phyloP scores from a whole-genome alignment of 2,113 vertebrate species.

The Suricata suricatta region DNA sequence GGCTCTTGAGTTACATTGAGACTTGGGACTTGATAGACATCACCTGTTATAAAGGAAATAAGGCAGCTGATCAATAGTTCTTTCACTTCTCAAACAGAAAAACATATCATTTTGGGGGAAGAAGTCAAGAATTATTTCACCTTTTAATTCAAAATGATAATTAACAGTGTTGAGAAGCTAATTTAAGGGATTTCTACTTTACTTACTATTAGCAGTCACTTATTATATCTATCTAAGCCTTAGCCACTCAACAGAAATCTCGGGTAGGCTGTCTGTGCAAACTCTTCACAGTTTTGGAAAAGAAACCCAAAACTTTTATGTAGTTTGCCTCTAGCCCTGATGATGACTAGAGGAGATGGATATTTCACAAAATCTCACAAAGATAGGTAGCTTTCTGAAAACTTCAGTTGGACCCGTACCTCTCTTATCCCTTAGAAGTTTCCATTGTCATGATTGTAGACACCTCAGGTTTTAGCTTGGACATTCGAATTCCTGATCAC shows the following conservation, averaged over 20 bases:
- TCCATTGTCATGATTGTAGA: not conserved
- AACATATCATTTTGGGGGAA: not conserved
- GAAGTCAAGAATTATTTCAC: conserved; percentile 20
- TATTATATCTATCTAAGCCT: not conserved
- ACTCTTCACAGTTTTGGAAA: not conserved
- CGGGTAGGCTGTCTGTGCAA: not conserved
- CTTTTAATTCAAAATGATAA: conserved; percentile 30
- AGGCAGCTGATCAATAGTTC: not conserved
- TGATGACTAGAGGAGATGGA: not conserved
- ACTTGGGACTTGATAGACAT: not conserved
- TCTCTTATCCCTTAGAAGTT: accelerated
- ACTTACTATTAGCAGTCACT: conserved; percentile 5
- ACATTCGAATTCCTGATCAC: not conserved
- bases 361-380: not conserved
- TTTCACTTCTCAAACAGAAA: not conserved
- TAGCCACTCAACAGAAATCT: not conserved
- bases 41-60: not conserved
- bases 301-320: not conserved
- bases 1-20: not conserved
- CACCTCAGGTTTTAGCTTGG: not conserved
- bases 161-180: not conserved
- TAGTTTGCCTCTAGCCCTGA: not conserved
- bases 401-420: not conserved
- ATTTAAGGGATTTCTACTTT: conserved; percentile 15
- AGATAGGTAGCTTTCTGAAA: not conserved